A percentile compares a stretch with the other conserved stretches of the same genome.
Evolutionary conservation across 2,888 invertebrate genomes (phyloP).

Genomic region (Epirrhoe alternata): DNA sequence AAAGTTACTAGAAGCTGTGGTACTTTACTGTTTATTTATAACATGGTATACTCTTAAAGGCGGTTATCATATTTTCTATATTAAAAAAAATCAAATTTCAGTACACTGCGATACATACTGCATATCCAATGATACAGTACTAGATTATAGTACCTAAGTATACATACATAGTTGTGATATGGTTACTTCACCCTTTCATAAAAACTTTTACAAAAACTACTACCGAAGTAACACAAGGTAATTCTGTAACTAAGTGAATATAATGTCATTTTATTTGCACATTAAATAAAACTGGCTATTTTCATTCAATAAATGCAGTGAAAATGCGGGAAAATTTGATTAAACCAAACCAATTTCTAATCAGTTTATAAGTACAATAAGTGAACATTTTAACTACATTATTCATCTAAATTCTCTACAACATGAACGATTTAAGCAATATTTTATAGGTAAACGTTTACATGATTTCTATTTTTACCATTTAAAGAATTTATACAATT

Average conservation of each 20-base stretch:
- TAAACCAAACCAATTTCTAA: slow-evolving; percentile 38
- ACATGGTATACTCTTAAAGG: slow-evolving; percentile 46
- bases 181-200: slow-evolving; percentile 68
- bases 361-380: slow-evolving; percentile 40
- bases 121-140: slow-evolving; percentile 59
- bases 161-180: slow-evolving; percentile 80
- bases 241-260: neutral
- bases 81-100: slow-evolving; percentile 47
- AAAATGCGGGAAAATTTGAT: slow-evolving; percentile 42
- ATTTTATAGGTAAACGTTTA: slow-evolving; percentile 69
- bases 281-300: slow-evolving; percentile 16
- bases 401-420: slow-evolving; percentile 73
- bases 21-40: slow-evolving; percentile 34
- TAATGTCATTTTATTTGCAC: neutral
- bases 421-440: slow-evolving; percentile 80
- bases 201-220: slow-evolving; percentile 28
- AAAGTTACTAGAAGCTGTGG: slow-evolving; percentile 15
- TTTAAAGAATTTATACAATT: slow-evolving; percentile 73
- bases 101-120: slow-evolving; percentile 61
- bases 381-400: slow-evolving; percentile 62
- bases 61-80: slow-evolving; percentile 43
- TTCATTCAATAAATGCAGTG: slow-evolving; percentile 46
- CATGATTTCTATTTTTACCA: slow-evolving; percentile 65
- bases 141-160: slow-evolving; percentile 67
- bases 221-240: slow-evolving; percentile 10